These are phyloP conservation scores for Zoanthus sansibaricus DNA, from an alignment of 92 coral and sea anemone species.

Conservation along the genomic window DNA sequence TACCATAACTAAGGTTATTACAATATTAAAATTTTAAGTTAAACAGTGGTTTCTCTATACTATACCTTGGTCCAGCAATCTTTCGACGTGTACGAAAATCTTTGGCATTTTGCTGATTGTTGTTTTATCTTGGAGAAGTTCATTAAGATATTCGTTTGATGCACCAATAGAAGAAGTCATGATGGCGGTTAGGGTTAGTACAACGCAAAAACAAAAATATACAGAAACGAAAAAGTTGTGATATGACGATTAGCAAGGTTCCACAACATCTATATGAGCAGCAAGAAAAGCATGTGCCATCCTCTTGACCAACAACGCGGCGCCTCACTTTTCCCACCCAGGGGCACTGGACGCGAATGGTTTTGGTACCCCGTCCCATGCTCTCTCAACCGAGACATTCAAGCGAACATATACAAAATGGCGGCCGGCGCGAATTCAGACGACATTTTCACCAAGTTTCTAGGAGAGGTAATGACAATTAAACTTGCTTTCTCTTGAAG, in stretches of 20 bases:
- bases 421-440: conserved; percentile 73
- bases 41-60: conserved; percentile 54
- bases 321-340: not conserved
- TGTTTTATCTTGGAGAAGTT: conserved; percentile 98
- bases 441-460: conserved; percentile 76
- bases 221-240: conserved; percentile 68
- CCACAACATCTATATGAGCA: conserved; percentile 45
- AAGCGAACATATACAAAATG: conserved; percentile 69
- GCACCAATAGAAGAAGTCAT: conserved; percentile 87
- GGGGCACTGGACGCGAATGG: conserved; percentile 47
- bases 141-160: conserved; percentile 98
- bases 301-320: conserved; percentile 35
- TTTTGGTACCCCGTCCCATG: conserved; percentile 45
- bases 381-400: conserved; percentile 45
- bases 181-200: conserved; percentile 95
- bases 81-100: conserved; percentile 98
- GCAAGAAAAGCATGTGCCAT: conserved; percentile 33
- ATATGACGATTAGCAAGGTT: conserved; percentile 19
- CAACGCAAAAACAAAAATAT: conserved; percentile 87
- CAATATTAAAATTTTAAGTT: conserved; percentile 80
- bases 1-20: conserved; percentile 89
- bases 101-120: conserved; percentile 99
- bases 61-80: conserved; percentile 99
- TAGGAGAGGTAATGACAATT: conserved; percentile 76
- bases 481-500: not conserved